Base-by-base conservation (phyloP, 2,113 vertebrate species). In the Solea solea region DNA sequence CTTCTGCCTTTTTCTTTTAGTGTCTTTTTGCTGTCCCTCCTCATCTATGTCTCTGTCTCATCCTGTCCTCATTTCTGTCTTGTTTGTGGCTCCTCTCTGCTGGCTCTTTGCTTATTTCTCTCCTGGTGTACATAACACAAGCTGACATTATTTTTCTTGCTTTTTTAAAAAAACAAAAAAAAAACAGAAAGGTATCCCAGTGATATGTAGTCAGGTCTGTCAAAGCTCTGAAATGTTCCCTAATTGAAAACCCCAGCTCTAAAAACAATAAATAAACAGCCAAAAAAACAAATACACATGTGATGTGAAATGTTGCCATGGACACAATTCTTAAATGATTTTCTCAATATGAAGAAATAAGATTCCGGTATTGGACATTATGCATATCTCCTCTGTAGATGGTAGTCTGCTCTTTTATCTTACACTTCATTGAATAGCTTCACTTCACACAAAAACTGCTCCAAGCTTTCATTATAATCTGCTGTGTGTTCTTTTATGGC, bases 81-180 rank as follows among this genome's bases (percentile, higher is more conserved):
- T 75, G 72, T 73, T 79, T 85, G 70, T 83, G 70, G 55, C 55
- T 27, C 15, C 67, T 71, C 45, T 59, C 52, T 81, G 62, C 59
- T 67, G 39, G n/a, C 63, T 64, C 78, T 67, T 58, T 64, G 59
- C 66, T 72, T 79, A 53, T 70, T 54, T 65, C 58, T 21, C 39
- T 45, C 52, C 78, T 76, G 67, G 73, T 78, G 69, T 81, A 34
- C 78, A 5, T 62, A 86, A 88, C 77, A 83, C 78, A 78, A 66
- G 79, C 54, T 80, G 86, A 89, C 86, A 86, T 81, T 86, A 74
- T 82, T 83, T 63, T 64, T 53, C 15, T 16, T 39, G 14, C 62
- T 72, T 16, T 50, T 50, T 12, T 50, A 16, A 15, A n/a, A 48
- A 12, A 45, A 2, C 16, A 16, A 15, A n/a, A 48, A 12, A 45